phyloP scores from a whole-genome alignment of 2,888 invertebrate species.

The Clistopyga incitator region DNA sequence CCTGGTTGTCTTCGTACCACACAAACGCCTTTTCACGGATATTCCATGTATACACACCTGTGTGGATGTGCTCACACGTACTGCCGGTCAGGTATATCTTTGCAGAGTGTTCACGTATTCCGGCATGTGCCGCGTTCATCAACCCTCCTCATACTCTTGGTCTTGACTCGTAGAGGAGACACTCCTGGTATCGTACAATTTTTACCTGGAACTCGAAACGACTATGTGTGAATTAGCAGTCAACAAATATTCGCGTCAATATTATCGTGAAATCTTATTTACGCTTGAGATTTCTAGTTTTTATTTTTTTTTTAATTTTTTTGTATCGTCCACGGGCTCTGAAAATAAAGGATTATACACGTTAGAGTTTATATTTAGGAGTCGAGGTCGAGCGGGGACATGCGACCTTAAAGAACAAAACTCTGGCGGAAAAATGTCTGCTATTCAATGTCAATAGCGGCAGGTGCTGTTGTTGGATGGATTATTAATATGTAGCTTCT shows the following conservation, averaged over 20 bases:
- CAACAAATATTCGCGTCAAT: neutral
- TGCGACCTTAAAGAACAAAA: neutral
- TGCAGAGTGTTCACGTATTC: conserved; percentile 35
- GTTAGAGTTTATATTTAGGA: no score
- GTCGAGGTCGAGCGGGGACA: neutral
- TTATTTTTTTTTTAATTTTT: no score
- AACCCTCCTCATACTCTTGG: conserved; percentile 36
- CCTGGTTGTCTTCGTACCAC: conserved; percentile 75
- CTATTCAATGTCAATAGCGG: neutral
- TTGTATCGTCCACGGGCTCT: no score
- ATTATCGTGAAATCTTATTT: no score
- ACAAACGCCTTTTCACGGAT: conserved; percentile 52
- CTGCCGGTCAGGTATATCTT: conserved; percentile 14
- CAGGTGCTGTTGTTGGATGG: neutral
- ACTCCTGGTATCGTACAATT: neutral
- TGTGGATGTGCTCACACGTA: neutral
- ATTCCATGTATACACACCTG: conserved; percentile 9
- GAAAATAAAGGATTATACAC: no score
- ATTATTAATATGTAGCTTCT: neutral
- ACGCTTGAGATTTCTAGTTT: no score
- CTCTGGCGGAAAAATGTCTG: neutral
- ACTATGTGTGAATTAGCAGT: neutral
- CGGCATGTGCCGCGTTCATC: conserved; percentile 57
- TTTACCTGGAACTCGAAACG: neutral
- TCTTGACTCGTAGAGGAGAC: conserved; percentile 50